phyloP scores from a whole-genome alignment of 2,113 vertebrate genomes.

The Vidua chalybeata region DNA sequence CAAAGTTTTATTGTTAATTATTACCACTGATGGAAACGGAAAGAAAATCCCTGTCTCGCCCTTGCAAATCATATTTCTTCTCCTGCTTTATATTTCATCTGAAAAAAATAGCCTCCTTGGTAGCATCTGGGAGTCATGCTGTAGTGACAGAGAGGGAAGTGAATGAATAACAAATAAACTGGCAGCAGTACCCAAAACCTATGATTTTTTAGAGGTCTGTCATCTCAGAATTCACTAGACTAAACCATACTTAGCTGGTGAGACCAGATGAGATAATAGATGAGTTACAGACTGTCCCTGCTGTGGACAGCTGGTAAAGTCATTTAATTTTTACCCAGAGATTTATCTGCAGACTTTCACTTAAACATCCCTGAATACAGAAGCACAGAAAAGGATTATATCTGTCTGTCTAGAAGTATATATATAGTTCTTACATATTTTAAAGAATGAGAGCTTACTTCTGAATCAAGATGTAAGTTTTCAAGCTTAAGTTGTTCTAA shows the following conservation, averaged over 20 bases:
- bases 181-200: background rate
- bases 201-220: background rate
- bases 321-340: background rate
- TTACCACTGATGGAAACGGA: background rate
- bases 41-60: background rate
- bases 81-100: background rate
- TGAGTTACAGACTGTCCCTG: background rate
- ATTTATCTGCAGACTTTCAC: background rate
- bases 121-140: background rate
- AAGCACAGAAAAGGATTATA: background rate
- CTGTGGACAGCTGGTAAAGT: constrained; percentile 20
- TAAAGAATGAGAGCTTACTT: background rate
- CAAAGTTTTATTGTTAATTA: background rate
- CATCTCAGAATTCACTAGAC: background rate
- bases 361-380: background rate
- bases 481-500: background rate
- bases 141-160: background rate
- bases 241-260: background rate
- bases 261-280: constrained; percentile 13
- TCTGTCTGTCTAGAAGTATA: background rate
- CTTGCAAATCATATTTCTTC: background rate
- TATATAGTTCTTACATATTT: background rate
- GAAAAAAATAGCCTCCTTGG: background rate
- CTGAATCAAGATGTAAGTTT: background rate
- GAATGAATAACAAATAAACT: background rate